These are phyloP conservation scores for Mellivora capensis DNA, from an alignment of 2,113 vertebrate species.

Conservation along the genomic window DNA sequence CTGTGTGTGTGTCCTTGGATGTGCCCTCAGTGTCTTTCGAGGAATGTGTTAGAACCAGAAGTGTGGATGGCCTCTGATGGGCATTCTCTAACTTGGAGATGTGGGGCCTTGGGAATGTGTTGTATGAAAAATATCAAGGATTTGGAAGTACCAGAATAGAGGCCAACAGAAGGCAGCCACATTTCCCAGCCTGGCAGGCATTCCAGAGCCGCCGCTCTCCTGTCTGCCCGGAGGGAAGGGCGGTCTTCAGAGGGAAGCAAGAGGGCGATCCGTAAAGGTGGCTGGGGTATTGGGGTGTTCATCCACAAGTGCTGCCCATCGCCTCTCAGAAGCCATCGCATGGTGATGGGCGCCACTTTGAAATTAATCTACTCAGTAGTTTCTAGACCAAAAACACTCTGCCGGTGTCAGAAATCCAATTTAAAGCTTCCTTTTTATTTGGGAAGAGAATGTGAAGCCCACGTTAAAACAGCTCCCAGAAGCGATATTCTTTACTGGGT, in stretches of 20 bases:
- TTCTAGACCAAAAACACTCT: neutral
- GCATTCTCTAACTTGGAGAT: neutral
- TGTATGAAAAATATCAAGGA: neutral
- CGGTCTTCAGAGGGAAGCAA: neutral
- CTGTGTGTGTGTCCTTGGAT: neutral
- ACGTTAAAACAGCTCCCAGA: constrained; percentile 53
- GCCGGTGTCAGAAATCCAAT: constrained; percentile 55
- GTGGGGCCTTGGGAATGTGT: neutral
- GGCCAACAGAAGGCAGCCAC: neutral
- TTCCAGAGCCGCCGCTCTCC: neutral
- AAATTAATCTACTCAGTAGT: constrained; percentile 38
- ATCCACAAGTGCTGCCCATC: neutral
- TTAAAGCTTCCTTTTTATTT: constrained; percentile 48
- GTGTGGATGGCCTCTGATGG: neutral
- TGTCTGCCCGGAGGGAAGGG: neutral
- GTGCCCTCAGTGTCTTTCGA: neutral
- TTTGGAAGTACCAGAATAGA: neutral
- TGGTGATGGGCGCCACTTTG: neutral
- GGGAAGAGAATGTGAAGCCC: constrained; percentile 48
- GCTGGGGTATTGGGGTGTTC: too few species aligned
- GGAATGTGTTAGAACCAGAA: neutral
- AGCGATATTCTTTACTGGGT: constrained; percentile 48
- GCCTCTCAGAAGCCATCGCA: neutral
- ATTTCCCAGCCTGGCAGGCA: too few species aligned
- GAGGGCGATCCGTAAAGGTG: neutral